Evolutionary conservation across 2,797 vertebrate species (phyloP), one percentile per base, ranked within the genome.

Genomic region (Sebastes goodei): DNA sequence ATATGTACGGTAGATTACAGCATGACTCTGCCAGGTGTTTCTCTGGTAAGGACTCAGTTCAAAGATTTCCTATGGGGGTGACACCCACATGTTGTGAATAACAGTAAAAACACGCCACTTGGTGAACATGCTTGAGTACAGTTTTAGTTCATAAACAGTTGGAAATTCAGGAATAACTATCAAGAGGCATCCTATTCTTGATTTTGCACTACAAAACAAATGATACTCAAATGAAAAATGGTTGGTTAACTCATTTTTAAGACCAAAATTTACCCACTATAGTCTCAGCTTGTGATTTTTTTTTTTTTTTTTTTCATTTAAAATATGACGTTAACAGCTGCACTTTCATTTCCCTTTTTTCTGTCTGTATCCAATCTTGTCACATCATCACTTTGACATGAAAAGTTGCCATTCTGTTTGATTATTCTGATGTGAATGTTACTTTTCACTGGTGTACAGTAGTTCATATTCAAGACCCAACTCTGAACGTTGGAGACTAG

Each of bases 191-290:
- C 68, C 49, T 76, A n/a, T 71, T 81, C 67, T 90, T 85, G 49
- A 81, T 90, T 86, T 92, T 93, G 87, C 91, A 92, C 86, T 91
- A 85, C 80, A 84, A 64, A 80, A 61, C 74, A 88, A 77, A 89
- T 68, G 46, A 80, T 82, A 65, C 76, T 78, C 17, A 72, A 74
- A 88, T 68, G 64, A 49, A 49, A 78, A 89, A 78, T 67, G 57
- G 71, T 86, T 66, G 70, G 21, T 74, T 60, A 53, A 72, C 20
- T 57, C 1, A 56, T 25, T 62, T 82, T 14, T 59, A 83, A 86
- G 80, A 91, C 89, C 86, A 92, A 86, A 91, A 76, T 52, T 4
- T 60, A 67, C 79, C 59, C 70, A 74, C n/a, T 61, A 42, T 74
- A 74, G 30, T 75, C 20, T 82, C 79, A 70, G 63, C 78, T 67